A percentile compares a stretch with the other conserved stretches of the same genome.
These are phyloP conservation scores for Brachyrhaphis roseni DNA, from an alignment of 2,797 vertebrate species.

Conservation along the genomic window DNA sequence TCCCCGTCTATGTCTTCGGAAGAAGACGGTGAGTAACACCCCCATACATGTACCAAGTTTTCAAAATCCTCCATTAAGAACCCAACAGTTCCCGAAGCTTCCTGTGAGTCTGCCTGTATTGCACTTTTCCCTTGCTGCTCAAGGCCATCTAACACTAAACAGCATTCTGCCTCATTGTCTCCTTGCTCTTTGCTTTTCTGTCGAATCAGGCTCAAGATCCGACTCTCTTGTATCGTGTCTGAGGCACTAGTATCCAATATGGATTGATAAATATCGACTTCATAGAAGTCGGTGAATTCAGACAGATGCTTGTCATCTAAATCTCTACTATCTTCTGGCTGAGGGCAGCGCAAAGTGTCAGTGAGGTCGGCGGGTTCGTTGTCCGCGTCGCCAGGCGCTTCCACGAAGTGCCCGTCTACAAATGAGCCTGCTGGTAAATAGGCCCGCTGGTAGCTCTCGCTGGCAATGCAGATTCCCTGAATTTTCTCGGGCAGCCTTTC, in stretches of 20 bases:
- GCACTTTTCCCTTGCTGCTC: constrained; percentile 99
- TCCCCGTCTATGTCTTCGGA: constrained; percentile 96
- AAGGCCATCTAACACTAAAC: constrained; percentile 96
- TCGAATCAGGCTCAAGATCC: constrained; percentile 99
- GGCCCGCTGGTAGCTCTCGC: constrained; percentile 88
- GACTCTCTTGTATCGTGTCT: constrained; percentile 98
- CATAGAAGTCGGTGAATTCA: constrained; percentile 99
- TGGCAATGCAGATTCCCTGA: constrained; percentile 92
- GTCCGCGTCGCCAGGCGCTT: constrained; percentile 91
- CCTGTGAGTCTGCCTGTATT: constrained; percentile 95
- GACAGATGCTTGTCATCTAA: constrained; percentile 99
- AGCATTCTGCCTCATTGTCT: constrained; percentile 96
- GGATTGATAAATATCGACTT: constrained; percentile 99
- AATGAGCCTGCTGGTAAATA: constrained; percentile 97
- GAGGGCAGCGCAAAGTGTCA: constrained; percentile 94
- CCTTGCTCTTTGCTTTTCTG: constrained; percentile 94
- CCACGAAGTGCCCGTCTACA: constrained; percentile 97
- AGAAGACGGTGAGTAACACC: constrained; percentile 95
- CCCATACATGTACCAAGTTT: constrained; percentile 96
- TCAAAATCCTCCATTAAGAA: constrained; percentile 92
- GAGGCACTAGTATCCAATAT: constrained; percentile 99
- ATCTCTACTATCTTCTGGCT: constrained; percentile 91
- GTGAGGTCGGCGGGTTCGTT: constrained; percentile 90
- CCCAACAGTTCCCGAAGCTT: constrained; percentile 89
- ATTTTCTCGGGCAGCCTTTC: constrained; percentile 89